These are phyloP conservation scores for Paratrypauchen microcephalus DNA, from an alignment of 2,797 vertebrate genomes.

Conservation along the genomic window DNA sequence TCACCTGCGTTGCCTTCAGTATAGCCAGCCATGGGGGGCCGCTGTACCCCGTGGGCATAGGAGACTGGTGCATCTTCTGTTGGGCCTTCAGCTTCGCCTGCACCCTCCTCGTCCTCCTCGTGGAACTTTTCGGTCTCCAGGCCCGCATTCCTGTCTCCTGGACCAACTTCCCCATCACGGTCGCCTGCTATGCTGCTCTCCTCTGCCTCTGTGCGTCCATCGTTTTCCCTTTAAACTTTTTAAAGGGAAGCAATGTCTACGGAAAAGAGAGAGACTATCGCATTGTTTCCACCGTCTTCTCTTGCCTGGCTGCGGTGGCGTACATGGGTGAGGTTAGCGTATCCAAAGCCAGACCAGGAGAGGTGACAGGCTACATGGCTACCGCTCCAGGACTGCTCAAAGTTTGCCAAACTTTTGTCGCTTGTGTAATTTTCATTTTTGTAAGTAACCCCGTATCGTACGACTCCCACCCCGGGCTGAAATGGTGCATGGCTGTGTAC, in stretches of 20 bases:
- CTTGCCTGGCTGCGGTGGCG: slow-evolving; percentile 81
- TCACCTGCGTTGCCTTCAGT: slow-evolving; percentile 84
- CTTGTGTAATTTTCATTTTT: slow-evolving; percentile 86
- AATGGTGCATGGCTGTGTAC: slow-evolving; percentile 90
- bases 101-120: slow-evolving; percentile 82
- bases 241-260: rapidly evolving
- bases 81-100: slow-evolving; percentile 87
- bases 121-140: slow-evolving; percentile 80
- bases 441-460: slow-evolving; percentile 70
- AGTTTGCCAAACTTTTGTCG: slow-evolving; percentile 87
- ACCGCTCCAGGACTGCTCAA: slow-evolving; percentile 87
- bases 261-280: slow-evolving; percentile 29
- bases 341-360: slow-evolving; percentile 82
- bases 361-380: slow-evolving; percentile 89
- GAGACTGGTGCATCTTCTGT: slow-evolving; percentile 86
- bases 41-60: rapidly evolving
- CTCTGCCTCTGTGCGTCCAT: slow-evolving; percentile 86
- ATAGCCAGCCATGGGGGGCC: slow-evolving; percentile 53
- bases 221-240: slow-evolving; percentile 80
- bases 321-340: slow-evolving; percentile 85
- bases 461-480: slow-evolving; percentile 52
- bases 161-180: slow-evolving; percentile 88
- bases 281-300: slow-evolving; percentile 83
- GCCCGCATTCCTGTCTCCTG: slow-evolving; percentile 81
- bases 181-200: slow-evolving; percentile 82